Evolutionary conservation across 2,113 vertebrate genomes (phyloP).

Genomic region (Anoplopoma fimbria): DNA sequence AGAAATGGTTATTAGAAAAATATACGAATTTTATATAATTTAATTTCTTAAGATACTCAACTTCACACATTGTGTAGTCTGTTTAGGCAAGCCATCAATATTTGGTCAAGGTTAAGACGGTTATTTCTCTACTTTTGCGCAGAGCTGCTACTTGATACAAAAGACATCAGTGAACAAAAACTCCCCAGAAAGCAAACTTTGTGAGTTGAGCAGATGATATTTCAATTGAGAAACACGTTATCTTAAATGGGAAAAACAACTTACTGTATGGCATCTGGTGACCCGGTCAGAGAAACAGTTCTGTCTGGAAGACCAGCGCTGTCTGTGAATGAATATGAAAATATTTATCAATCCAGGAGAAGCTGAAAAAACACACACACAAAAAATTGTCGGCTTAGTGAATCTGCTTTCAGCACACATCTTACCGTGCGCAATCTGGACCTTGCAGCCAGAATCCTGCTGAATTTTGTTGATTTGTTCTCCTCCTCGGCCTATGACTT

Average conservation of each 20-base stretch:
- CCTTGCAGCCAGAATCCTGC: conserved; percentile 95
- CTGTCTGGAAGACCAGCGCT: conserved; percentile 91
- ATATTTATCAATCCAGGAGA: background rate
- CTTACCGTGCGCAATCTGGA: conserved; percentile 94
- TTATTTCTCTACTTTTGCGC: background rate
- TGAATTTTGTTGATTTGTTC: conserved; percentile 98
- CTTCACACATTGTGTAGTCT: background rate
- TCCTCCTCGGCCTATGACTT: conserved; percentile 94
- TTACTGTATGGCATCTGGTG: conserved; percentile 91
- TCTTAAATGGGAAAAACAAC: conserved; percentile 56
- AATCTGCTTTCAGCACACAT: background rate
- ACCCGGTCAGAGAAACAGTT: conserved; percentile 89
- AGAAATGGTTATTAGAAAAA: background rate
- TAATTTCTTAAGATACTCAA: background rate
- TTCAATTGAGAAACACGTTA: background rate
- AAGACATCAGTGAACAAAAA: background rate
- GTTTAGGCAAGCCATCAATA: background rate
- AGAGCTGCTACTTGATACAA: background rate
- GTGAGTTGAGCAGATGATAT: background rate
- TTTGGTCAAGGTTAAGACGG: background rate
- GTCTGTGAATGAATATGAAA: conserved; percentile 78
- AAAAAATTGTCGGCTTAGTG: background rate
- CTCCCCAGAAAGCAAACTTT: background rate
- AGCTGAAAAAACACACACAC: background rate
- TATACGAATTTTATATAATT: background rate